A percentile compares a stretch with the other conserved stretches of the same genome.
Conservation (phyloP, 1,140 invertebrate genomes). For the Drosophila obscura region DNA sequence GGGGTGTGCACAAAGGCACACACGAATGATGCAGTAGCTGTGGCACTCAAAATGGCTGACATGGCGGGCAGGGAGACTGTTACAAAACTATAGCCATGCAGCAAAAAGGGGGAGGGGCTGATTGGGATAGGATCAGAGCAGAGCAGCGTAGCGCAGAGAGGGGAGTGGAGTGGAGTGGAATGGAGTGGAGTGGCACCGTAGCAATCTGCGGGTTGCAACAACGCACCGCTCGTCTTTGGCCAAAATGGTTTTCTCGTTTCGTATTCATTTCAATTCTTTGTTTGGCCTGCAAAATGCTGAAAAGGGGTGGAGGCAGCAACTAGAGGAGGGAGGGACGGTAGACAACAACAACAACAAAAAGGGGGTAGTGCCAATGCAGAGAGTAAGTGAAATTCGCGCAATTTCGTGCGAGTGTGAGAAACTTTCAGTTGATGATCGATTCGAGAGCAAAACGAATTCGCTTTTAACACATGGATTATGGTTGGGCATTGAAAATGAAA, state of each 20-base stretch:
- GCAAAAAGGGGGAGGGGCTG: slow-evolving; percentile 19
- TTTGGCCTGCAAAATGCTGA: too few species aligned
- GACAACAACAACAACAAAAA: too few species aligned
- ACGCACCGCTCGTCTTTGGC: slow-evolving; percentile 59
- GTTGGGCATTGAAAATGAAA: too few species aligned
- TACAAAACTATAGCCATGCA: slow-evolving; percentile 34
- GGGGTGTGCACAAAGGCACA: too few species aligned
- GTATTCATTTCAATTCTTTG: slow-evolving; percentile 31
- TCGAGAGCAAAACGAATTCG: too few species aligned
- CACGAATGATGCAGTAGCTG: slow-evolving; percentile 7
- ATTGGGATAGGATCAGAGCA: background rate
- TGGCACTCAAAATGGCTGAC: slow-evolving; percentile 30
- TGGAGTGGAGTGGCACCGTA: slow-evolving; percentile 9
- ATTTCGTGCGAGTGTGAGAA: too few species aligned
- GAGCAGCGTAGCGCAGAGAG: background rate
- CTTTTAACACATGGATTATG: too few species aligned
- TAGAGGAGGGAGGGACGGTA: too few species aligned
- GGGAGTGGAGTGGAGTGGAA: slow-evolving; percentile 3
- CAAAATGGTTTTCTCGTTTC: slow-evolving; percentile 66
- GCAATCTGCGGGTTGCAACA: slow-evolving; percentile 69
- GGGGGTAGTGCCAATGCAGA: too few species aligned
- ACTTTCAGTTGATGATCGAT: too few species aligned
- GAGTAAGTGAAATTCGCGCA: too few species aligned
- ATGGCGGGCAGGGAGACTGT: slow-evolving; percentile 2
- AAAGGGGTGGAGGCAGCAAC: too few species aligned